These are phyloP conservation scores for Cephus runcator DNA, from an alignment of 2,888 invertebrate genomes.

Conservation along the genomic window DNA sequence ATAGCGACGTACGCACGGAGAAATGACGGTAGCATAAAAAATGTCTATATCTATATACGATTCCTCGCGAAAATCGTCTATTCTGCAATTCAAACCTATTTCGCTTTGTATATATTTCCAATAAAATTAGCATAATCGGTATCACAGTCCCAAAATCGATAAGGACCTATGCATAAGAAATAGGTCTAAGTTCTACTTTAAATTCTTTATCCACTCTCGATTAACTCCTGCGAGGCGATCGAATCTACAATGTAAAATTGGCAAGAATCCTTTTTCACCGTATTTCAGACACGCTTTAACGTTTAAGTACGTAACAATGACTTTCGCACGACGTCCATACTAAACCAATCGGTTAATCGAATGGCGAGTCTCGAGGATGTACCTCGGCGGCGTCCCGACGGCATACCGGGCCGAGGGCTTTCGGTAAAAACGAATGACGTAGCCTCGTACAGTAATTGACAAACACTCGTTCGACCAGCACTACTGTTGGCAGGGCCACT, in stretches of 20 bases:
- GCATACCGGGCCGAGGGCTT: not conserved
- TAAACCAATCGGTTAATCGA: not conserved
- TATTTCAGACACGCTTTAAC: not conserved
- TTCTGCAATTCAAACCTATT: not conserved
- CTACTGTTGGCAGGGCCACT: conserved; percentile 35
- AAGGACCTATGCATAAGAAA: not conserved
- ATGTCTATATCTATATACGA: not conserved
- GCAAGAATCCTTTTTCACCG: not conserved
- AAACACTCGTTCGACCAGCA: conserved; percentile 31
- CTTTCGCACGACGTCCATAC: not conserved
- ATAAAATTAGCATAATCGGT: not conserved
- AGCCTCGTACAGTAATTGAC: conserved; percentile 43
- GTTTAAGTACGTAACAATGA: not conserved
- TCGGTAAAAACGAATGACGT: not conserved
- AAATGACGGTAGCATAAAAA: not conserved
- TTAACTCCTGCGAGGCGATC: not conserved
- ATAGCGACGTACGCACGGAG: not conserved
- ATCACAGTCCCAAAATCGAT: not conserved
- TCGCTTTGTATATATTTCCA: not conserved
- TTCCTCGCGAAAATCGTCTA: not conserved
- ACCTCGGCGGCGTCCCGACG: not conserved
- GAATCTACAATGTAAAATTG: not conserved
- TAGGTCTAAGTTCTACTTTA: not conserved
- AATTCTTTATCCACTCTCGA: not conserved
- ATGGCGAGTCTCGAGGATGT: not conserved